phyloP scores from a whole-genome alignment of 1,140 invertebrate species.

The Arion vulgaris region DNA sequence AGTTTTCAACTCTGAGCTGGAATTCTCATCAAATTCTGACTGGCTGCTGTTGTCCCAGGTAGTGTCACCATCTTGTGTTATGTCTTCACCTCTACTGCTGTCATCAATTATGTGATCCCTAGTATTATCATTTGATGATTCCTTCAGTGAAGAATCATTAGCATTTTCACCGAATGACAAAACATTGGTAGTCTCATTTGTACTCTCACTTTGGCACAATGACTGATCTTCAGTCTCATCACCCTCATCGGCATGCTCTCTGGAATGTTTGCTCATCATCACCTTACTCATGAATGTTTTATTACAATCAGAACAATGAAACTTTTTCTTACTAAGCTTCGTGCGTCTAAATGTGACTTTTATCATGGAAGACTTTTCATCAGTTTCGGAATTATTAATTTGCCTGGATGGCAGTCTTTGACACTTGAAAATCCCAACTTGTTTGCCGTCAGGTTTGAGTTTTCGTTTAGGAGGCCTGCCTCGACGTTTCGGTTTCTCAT shows the following conservation, averaged over 20 bases:
- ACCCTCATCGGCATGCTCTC: not conserved
- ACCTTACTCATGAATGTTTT: not conserved
- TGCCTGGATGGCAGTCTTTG: not conserved
- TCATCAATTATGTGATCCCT: not conserved
- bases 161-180: not conserved
- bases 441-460: not conserved
- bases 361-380: not conserved
- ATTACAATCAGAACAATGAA: constrained; percentile 1
- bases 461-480: constrained; percentile 7
- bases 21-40: not conserved
- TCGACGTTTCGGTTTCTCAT: not conserved
- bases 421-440: not conserved
- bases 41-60: not conserved
- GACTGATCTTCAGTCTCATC: not conserved
- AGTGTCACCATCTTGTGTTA: not conserved
- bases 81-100: not conserved
- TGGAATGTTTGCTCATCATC: constrained; percentile 8
- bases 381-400: not conserved
- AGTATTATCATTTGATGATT: not conserved
- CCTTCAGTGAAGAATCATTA: not conserved
- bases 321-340: not conserved
- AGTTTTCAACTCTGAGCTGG: not conserved
- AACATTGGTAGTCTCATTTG: not conserved
- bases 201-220: not conserved
- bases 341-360: constrained; percentile 16